A percentile compares a stretch with the other conserved stretches of the same genome.
phyloP scores from a whole-genome alignment of 2,113 vertebrate genomes.

The Otus sunia region DNA sequence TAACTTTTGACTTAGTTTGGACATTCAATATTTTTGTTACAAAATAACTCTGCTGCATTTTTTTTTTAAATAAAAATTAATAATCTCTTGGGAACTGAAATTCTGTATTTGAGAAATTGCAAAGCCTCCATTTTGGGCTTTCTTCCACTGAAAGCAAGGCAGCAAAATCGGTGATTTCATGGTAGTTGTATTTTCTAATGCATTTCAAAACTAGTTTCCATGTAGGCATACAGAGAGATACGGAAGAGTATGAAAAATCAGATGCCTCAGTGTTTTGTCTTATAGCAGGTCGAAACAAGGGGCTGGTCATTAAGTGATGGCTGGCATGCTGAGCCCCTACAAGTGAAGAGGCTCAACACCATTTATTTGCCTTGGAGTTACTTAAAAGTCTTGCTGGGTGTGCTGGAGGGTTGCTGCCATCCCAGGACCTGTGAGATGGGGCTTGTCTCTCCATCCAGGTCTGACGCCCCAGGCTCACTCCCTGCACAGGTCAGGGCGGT shows the following conservation, averaged over 20 bases:
- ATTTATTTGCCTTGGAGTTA: neutral
- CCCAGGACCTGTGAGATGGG: accelerated
- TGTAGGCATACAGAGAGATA: accelerated
- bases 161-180: neutral
- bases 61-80: neutral
- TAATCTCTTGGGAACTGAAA: slow-evolving; percentile 21
- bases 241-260: neutral
- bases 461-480: accelerated
- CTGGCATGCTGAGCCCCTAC: neutral
- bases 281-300: accelerated
- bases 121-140: slow-evolving; percentile 9
- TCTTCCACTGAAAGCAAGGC: neutral
- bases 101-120: slow-evolving; percentile 47
- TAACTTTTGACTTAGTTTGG: slow-evolving; percentile 51
- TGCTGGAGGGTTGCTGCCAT: neutral
- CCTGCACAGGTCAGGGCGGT: neutral
- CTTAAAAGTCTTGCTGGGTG: neutral
- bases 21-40: slow-evolving; percentile 14
- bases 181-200: neutral
- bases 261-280: neutral
- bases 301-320: neutral
- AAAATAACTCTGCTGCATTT: neutral
- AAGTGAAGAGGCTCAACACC: neutral
- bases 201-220: neutral
- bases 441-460: accelerated